Base-by-base conservation (phyloP, 1,140 invertebrate genomes). In the Oncopeltus fasciatus region DNA sequence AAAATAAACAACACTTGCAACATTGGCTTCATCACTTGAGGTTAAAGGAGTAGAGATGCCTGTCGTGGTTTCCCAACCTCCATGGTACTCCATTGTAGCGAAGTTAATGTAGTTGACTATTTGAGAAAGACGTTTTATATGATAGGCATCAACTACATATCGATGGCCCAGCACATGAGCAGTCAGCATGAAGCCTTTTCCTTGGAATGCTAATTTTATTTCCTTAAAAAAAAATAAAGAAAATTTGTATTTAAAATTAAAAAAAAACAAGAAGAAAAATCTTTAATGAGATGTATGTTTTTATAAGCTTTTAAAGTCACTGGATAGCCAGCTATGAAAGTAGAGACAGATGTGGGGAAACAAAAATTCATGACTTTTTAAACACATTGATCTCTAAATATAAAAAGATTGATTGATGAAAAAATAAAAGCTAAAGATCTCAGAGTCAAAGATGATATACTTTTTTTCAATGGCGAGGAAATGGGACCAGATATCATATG, bases 31-130 rank as follows among this genome's bases (percentile, higher is more conserved):
- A 56, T 61, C 44, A 3, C 18, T 5, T 14, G 60, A 61, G 9
- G n/a, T 61, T 12, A 64, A 47, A 14, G 65, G 65, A 21, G 88
- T 81, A 69, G 90, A 91, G 24, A 86, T 81, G 1, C 85, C 84
- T 0, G 88, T 83, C 51, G 75, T 76, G 0, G 74, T 75, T 67
- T 92, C 86, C 88, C 89, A 93, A 4, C 82, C 78, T 4, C 90
- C 89, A 68, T 93, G 88, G 73, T 90, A 92, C 75, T 95, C 90
- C 70, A 93, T 93, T 62, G 84, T 83, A 90, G 93, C 92, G 64
- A 94, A 79, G 68, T 92, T 89, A 26, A 95, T 81, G 46, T 84
- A 86, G 73, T 94, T 88, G 14, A 93, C 72, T 69, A 86, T 81
- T 9, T 81, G 73, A 0, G 85, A 82, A 28, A 94, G 74, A 66